Conservation (phyloP, 1,140 invertebrate species). For the Trachymyrmex cornetzi region DNA sequence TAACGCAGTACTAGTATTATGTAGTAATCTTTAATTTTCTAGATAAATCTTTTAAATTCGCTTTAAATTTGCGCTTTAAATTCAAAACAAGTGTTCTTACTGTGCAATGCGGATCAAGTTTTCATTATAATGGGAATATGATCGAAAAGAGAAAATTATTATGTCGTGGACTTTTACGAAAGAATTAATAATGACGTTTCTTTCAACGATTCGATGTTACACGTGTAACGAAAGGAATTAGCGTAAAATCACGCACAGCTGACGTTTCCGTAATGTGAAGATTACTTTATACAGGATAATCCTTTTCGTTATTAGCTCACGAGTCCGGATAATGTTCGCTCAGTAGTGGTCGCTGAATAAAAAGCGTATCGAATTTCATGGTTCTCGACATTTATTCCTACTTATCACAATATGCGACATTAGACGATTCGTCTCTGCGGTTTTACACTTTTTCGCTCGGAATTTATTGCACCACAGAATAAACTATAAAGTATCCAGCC, state of each 20-base stretch:
- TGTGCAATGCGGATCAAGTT: neutral
- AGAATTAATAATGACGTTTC: neutral
- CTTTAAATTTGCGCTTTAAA: neutral
- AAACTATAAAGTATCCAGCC: neutral
- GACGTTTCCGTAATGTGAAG: neutral
- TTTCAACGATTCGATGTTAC: neutral
- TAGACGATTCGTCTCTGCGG: neutral
- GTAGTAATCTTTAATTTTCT: too few relatives aligned
- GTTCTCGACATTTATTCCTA: neutral
- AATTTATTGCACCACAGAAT: conserved; percentile 38
- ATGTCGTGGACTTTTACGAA: neutral
- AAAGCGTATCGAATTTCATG: conserved; percentile 38
- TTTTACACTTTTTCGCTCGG: neutral
- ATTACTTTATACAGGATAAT: conserved; percentile 23
- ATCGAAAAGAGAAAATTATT: conserved; percentile 3
- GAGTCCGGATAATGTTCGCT: neutral
- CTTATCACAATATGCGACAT: conserved; percentile 29
- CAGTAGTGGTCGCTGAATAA: neutral
- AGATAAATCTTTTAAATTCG: too few relatives aligned
- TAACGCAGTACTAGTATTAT: too few relatives aligned
- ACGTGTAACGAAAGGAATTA: neutral
- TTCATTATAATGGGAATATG: neutral
- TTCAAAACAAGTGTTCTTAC: neutral
- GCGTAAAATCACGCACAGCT: neutral
- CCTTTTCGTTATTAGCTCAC: neutral